Percentiles rank a stretch among this genome's conserved stretches.
Evolutionary conservation across 2,888 invertebrate genomes (phyloP).

Genomic region (Hofmannophila pseudospretella): DNA sequence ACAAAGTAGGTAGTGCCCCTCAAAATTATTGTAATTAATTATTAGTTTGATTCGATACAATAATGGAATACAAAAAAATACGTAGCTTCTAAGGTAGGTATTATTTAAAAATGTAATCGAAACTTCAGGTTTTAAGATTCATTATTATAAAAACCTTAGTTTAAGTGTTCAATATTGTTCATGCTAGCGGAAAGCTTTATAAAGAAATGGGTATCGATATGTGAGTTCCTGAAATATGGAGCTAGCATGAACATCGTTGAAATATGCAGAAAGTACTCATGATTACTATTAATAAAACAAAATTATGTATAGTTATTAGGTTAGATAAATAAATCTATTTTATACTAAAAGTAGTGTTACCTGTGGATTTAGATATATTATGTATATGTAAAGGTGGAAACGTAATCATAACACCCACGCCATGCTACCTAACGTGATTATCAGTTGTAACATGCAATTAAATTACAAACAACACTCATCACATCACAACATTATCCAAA

Average conservation of each 20-base stretch:
- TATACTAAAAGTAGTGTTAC: conserved; percentile 58
- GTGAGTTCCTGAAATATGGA: conserved; percentile 5
- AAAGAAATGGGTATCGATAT: conserved; percentile 6
- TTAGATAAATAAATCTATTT: conserved; percentile 70
- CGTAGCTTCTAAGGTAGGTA: conserved; percentile 2
- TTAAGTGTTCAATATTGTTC: conserved; percentile 13
- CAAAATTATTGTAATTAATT: not conserved
- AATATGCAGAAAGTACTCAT: conserved; percentile 43
- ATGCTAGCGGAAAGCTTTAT: conserved; percentile 7
- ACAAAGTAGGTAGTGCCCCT: not conserved
- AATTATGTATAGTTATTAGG: conserved; percentile 53
- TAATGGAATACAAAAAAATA: conserved; percentile 2
- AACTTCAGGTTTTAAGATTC: conserved; percentile 7
- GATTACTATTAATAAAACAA: conserved; percentile 25
- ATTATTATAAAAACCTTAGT: conserved; percentile 4
- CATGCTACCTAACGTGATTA: not conserved
- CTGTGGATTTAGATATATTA: conserved; percentile 24
- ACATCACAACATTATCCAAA: too few relatives aligned
- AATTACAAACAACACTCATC: too few relatives aligned
- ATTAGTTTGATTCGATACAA: conserved; percentile 1
- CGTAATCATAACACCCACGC: not conserved
- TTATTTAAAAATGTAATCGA: conserved; percentile 6
- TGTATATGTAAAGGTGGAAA: conserved; percentile 9
- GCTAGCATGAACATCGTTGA: conserved; percentile 20
- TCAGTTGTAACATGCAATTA: too few relatives aligned